phyloP scores from a whole-genome alignment of 2,797 vertebrate genomes.

The Sylvilagus floridanus region DNA sequence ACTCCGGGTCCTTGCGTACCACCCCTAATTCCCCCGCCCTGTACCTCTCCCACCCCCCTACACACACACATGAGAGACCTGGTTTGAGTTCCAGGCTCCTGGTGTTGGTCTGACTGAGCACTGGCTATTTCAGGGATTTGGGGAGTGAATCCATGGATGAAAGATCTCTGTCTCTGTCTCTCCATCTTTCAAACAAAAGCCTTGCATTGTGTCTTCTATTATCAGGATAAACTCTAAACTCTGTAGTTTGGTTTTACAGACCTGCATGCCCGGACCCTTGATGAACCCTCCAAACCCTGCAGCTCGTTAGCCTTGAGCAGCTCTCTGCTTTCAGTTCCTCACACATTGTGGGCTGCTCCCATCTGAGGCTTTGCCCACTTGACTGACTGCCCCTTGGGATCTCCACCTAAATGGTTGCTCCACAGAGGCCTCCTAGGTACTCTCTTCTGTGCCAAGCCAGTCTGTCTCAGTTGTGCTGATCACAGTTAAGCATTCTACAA shows the following conservation, averaged over 20 bases:
- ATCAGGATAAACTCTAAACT: neutral
- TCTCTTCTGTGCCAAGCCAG: no score
- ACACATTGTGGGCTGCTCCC: neutral
- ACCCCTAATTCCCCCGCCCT: no score
- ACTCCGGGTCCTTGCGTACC: no score
- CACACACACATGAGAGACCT: no score
- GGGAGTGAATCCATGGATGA: no score
- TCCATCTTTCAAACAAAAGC: neutral
- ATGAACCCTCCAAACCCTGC: neutral
- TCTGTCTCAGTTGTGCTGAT: neutral
- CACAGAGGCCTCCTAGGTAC: rapidly evolving
- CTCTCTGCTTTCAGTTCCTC: neutral
- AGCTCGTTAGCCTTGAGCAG: neutral
- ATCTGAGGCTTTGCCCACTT: neutral
- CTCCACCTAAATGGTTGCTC: neutral
- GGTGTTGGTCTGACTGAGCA: no score
- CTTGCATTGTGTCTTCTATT: neutral
- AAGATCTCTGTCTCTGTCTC: no score
- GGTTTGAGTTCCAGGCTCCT: no score
- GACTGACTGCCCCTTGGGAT: neutral
- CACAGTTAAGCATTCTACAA: neutral
- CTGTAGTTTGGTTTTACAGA: no score
- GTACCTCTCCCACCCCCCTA: no score
- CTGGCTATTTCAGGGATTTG: no score
- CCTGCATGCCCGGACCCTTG: neutral